Conservation (phyloP, 92 coral and sea anemone genomes). For the Pocillopora meandrina region DNA sequence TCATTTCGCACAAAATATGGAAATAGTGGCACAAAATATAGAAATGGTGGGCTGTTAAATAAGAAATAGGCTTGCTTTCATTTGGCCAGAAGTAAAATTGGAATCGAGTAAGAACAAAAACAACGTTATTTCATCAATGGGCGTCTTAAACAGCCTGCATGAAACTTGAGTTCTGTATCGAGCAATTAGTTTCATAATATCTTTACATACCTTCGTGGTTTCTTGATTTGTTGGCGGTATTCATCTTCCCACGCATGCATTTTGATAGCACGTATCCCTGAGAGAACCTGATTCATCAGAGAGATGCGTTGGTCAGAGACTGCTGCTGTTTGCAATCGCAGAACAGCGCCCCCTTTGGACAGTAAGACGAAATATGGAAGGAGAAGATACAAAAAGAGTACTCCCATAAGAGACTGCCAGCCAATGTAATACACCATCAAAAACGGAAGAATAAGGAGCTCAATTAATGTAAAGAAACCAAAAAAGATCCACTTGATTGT, state of each 20-base stretch:
- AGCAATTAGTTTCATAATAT: background rate
- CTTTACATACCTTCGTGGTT: background rate
- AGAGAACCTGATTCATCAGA: conserved; percentile 4
- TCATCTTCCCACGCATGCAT: conserved; percentile 4
- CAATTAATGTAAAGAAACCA: background rate
- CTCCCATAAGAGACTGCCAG: conserved; percentile 22
- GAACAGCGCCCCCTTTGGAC: background rate
- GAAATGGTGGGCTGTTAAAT: too few species aligned
- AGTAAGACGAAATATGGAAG: background rate
- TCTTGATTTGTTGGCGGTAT: background rate
- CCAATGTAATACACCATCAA: background rate
- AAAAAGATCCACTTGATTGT: background rate
- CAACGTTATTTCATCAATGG: too few species aligned
- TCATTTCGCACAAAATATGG: too few species aligned
- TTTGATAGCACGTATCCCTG: conserved; percentile 1
- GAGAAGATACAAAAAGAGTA: background rate
- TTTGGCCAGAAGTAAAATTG: too few species aligned
- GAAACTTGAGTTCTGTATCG: too few species aligned
- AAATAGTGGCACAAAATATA: too few species aligned
- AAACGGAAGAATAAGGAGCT: background rate
- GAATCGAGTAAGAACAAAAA: too few species aligned
- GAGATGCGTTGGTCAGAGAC: conserved; percentile 10
- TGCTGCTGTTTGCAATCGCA: conserved; percentile 2
- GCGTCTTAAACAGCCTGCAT: too few species aligned
- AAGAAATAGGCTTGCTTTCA: too few species aligned